Base-by-base conservation (phyloP, 1,140 invertebrate genomes). In the Heliconius eleuchia region DNA sequence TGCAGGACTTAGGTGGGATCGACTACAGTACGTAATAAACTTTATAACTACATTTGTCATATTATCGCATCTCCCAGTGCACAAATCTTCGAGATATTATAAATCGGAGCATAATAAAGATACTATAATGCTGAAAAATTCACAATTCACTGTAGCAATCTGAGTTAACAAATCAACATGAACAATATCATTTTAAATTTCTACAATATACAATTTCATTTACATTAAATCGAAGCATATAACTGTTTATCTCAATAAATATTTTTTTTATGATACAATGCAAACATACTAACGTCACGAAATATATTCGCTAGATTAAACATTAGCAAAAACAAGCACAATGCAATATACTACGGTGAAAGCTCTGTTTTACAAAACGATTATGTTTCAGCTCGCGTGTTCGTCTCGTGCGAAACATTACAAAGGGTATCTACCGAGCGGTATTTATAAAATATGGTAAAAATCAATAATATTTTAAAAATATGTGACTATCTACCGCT, bases 151-250 rank as follows among this genome's bases (percentile, higher is more conserved):
- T 89, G 90, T 92, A 92, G 87, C 91, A 91, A 90, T 88, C 88
- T 88, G 87, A 91, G 87, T 80, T 91, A 93, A 87, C 85, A 89
- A 94, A 94, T 88, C 87, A 94, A 93, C 88, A 88, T 87, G 88
- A 87, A 88, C 87, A 88, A 90, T 92, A 90, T 83, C 85, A 87
- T 89, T 90, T 90, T 88, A 84, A 86, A 86, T 88, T 88, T 85
- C 86, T 91, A 89, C 85, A 92, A 91, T 92, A 91, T 92, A 92
- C 92, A 92, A 91, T 91, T 46, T 88, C 86, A 88, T 91, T 89
- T 91, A 93, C 89, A 93, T 89, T 90, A 81, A 86, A 91, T 89
- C 80, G 86, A 92, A 93, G 92, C 92, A 87, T 86, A 88, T 87
- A 88, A 72, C 66, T 78, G 76, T 81, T 77, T 76, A 71, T 70